Evolutionary conservation across 2,113 vertebrate genomes (phyloP).

Genomic region (Thamnophis sirtalis): DNA sequence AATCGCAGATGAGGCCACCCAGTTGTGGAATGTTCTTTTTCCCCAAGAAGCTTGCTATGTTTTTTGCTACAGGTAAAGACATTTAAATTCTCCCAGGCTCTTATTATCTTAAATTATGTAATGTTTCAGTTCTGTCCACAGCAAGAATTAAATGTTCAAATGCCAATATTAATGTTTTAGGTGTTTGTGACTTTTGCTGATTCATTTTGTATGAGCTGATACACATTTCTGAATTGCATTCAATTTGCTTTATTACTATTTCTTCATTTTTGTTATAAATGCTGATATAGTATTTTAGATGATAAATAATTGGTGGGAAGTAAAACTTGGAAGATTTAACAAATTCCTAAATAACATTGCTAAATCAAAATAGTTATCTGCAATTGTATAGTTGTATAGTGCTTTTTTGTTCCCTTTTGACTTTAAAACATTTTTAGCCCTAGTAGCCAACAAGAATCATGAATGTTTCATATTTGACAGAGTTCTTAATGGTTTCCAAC

Average conservation of each 20-base stretch:
- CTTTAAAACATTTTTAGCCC: background rate
- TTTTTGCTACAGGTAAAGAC: background rate
- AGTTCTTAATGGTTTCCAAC: background rate
- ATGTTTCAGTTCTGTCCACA: background rate
- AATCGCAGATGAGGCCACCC: background rate
- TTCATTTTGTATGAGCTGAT: background rate
- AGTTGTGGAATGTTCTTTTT: background rate
- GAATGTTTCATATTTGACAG: background rate
- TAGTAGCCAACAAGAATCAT: background rate
- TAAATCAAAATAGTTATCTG: background rate
- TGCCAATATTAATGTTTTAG: background rate
- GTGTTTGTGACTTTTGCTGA: background rate
- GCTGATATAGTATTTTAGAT: background rate
- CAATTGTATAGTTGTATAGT: too few relatives aligned
- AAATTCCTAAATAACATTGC: background rate
- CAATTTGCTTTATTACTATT: background rate
- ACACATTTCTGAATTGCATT: background rate
- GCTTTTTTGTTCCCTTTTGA: background rate
- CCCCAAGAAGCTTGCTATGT: background rate
- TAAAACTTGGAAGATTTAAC: background rate
- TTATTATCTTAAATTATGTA: background rate
- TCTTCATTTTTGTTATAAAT: background rate
- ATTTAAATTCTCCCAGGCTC: background rate
- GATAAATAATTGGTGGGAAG: background rate
- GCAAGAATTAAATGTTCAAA: background rate